Percentiles rank a stretch among this genome's conserved stretches.
Conservation (phyloP, 2,113 vertebrate species). For the Corythoichthys haematopterus region DNA sequence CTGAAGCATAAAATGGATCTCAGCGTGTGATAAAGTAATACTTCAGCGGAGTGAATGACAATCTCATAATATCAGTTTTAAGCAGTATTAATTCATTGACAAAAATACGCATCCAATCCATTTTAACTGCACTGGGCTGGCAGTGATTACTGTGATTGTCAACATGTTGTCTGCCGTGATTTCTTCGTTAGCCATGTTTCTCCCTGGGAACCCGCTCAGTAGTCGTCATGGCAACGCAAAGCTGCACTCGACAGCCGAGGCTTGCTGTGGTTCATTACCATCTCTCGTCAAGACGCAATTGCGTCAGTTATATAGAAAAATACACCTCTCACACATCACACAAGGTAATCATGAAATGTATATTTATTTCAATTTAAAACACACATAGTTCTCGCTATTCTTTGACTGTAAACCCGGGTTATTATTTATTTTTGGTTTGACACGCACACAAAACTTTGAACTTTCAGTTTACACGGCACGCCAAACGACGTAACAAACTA, state of each 20-base stretch:
- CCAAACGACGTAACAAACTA: conserved; percentile 39
- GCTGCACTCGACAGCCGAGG: too few relatives aligned
- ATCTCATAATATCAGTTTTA: conserved; percentile 13
- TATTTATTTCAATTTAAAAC: not conserved
- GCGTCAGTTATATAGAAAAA: not conserved
- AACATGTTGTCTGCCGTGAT: conserved; percentile 5
- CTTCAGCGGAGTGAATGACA: conserved; percentile 28
- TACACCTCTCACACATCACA: not conserved
- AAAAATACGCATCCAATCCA: too few relatives aligned
- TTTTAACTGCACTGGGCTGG: too few relatives aligned
- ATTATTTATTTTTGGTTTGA: conserved; percentile 48
- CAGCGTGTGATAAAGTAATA: conserved; percentile 26
- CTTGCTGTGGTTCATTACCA: not conserved
- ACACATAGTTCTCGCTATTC: not conserved
- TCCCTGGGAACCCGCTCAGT: not conserved
- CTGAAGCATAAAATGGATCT: conserved; percentile 49
- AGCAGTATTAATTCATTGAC: not conserved
- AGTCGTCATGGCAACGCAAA: not conserved
- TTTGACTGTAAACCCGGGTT: conserved; percentile 12
- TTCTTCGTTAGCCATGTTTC: not conserved
- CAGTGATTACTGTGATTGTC: too few relatives aligned
- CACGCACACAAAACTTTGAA: conserved; percentile 27
- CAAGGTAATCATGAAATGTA: not conserved
- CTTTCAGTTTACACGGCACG: conserved; percentile 43
- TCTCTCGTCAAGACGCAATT: not conserved